Evolutionary conservation across 2,888 invertebrate genomes (phyloP).

Genomic region (Eristalis arbustorum): DNA sequence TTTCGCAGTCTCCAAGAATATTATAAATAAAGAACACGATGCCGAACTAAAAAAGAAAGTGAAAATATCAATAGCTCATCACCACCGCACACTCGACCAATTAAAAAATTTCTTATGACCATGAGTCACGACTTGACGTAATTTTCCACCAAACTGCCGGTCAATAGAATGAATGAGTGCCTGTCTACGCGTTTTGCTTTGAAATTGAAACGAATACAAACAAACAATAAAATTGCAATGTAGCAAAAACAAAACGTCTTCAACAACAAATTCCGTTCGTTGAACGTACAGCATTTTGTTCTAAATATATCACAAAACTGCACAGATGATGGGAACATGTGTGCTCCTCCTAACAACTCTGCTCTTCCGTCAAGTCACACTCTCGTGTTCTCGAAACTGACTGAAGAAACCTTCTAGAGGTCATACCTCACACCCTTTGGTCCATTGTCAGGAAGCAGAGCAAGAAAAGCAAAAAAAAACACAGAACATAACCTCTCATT

Average conservation of each 20-base stretch:
- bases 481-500: conserved; percentile 34
- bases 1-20: neutral
- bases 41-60: conserved; percentile 12
- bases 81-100: conserved; percentile 4
- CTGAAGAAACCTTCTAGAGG: neutral
- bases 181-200: conserved; percentile 6
- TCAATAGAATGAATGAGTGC: neutral
- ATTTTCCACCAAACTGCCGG: neutral
- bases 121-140: conserved; percentile 55
- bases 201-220: neutral
- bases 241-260: neutral
- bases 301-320: conserved; percentile 15
- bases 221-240: neutral
- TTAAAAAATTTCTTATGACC: conserved; percentile 19
- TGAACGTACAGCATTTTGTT: conserved; percentile 8
- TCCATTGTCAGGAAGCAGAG: neutral
- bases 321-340: neutral
- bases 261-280: neutral
- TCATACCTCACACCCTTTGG: neutral
- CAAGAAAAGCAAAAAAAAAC: neutral
- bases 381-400: neutral
- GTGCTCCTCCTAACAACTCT: neutral
- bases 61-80: conserved; percentile 25
- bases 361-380: neutral
- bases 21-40: neutral